Conservation (phyloP, 2,113 vertebrate species). For the Malurus elegans region DNA sequence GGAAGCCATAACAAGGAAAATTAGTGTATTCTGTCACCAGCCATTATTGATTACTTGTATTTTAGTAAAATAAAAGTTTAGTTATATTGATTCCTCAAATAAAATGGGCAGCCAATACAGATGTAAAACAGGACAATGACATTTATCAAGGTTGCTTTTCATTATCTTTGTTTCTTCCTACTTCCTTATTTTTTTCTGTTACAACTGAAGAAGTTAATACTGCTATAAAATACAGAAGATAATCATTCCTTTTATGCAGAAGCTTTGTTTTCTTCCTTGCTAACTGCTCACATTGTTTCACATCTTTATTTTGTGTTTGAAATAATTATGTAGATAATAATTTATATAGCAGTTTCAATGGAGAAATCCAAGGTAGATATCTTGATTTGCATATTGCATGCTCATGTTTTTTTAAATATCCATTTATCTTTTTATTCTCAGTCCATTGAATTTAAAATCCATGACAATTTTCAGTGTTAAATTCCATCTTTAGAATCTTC, state of each 20-base stretch:
- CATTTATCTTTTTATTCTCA: neutral
- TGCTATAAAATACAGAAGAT: neutral
- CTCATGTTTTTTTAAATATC: neutral
- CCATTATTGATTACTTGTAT: neutral
- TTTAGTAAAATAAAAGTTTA: conserved; percentile 13
- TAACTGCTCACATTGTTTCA: neutral
- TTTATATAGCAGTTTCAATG: neutral
- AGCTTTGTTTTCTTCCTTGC: neutral
- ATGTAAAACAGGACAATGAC: neutral
- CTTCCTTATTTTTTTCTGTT: neutral
- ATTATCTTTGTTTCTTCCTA: neutral
- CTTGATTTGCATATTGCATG: conserved; percentile 6
- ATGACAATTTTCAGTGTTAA: neutral
- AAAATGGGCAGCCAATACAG: neutral
- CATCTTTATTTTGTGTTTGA: conserved; percentile 8
- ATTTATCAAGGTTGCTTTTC: neutral
- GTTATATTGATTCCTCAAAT: neutral
- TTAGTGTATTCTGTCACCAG: neutral
- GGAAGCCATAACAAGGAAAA: neutral
- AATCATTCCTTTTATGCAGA: neutral
- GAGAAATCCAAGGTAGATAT: neutral
- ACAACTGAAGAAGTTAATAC: neutral
- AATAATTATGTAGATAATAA: conserved; percentile 10
- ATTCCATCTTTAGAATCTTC: neutral
- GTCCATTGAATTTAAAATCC: neutral